Conservation (phyloP, 2,113 vertebrate species). For the Campylorhamphus procurvoides region DNA sequence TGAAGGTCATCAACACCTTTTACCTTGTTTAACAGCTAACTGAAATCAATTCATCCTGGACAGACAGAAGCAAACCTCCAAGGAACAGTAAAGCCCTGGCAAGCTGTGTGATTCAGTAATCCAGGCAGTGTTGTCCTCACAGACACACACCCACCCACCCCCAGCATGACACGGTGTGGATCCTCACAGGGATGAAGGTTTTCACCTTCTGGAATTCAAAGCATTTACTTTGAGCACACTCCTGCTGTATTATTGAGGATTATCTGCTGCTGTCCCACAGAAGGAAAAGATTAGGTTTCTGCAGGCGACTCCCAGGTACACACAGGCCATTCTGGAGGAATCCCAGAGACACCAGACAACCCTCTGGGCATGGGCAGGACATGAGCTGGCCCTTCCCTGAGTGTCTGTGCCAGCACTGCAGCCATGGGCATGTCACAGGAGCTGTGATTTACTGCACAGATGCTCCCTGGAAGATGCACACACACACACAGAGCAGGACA, state of each 20-base stretch:
- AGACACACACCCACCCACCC: background rate
- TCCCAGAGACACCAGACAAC: accelerated
- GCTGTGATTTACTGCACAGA: background rate
- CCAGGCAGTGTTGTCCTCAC: background rate
- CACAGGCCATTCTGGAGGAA: background rate
- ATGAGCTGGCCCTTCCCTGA: background rate
- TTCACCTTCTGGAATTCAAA: background rate
- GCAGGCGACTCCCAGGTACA: background rate
- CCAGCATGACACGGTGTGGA: accelerated
- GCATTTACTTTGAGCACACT: background rate
- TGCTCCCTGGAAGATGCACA: background rate
- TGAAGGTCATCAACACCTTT: background rate
- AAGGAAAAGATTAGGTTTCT: background rate
- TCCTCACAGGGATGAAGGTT: background rate
- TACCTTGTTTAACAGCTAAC: background rate
- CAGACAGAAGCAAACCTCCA: background rate
- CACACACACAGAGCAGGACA: background rate
- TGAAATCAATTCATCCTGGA: background rate
- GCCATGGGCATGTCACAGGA: accelerated
- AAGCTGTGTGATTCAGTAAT: accelerated
- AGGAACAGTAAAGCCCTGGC: background rate
- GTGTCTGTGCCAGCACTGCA: background rate
- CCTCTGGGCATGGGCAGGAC: accelerated
- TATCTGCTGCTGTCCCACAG: background rate
- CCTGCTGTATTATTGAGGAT: background rate